Base-by-base conservation (phyloP, 2,797 vertebrate species). In the Periophthalmus magnuspinnatus region DNA sequence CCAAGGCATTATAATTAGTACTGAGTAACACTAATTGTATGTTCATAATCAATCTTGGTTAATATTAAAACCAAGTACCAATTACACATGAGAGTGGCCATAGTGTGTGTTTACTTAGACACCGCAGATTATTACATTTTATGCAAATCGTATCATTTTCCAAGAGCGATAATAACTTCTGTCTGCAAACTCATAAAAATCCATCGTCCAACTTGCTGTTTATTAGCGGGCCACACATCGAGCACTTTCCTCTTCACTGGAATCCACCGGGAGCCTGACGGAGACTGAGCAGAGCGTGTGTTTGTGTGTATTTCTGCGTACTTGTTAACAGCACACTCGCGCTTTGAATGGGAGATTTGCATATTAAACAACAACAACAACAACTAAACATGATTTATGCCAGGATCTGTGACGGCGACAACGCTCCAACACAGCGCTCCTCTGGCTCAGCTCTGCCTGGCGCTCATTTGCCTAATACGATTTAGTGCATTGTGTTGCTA, bases 391-490 rank as follows among this genome's bases (percentile, higher is more conserved):
- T 84, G 85, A 89, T 88, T 90, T 83, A 88, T 85, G 81, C 81
- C 81, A 60, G 83, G 78, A 87, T 91, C 84, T 84, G 83, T 91
- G 84, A 86, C 86, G 83, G 81, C 69, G 74, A 66, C 70, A 68
- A 78, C 77, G 47, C 81, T 76, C 47, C 72, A 84, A 81, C 79
- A 82, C 56, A 78, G 70, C 55, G 24, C 67, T 55, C 80, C 72
- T 74, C 75, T 78, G 75, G 71, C 75, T 69, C 73, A 24, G 47
- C 72, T n/a, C 65, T 54, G 72, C 72, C 68, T 74, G 62, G 21
- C 55, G 74, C 88, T 85, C 87, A 88, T 91, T 89, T 87, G 80
- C 81, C 84, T 90, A 89, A 87, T 86, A 83, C 84, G 87, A 89
- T 90, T 90, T 86, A 75, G 78, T 63, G 69, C 65, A 2, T 24